Conservation (phyloP, 2,113 vertebrate species). For the Anoplopoma fimbria region DNA sequence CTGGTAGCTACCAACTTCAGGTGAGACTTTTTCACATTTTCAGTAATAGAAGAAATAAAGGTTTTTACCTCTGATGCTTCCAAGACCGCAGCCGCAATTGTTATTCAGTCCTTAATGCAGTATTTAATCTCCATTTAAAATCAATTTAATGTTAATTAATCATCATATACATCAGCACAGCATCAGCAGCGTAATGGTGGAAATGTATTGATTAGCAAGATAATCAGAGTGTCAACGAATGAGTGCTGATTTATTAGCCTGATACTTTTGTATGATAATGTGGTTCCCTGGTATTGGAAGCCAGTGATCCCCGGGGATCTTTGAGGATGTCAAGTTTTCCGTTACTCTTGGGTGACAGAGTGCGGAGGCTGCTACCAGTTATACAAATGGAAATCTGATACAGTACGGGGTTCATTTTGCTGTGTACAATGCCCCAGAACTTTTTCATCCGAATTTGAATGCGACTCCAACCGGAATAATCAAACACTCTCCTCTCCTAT, state of each 20-base stretch:
- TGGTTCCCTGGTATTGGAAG: background rate
- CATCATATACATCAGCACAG: constrained; percentile 41
- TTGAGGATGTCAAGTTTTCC: constrained; percentile 10
- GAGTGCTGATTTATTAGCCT: constrained; percentile 54
- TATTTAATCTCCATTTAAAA: constrained; percentile 73
- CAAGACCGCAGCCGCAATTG: constrained; percentile 31
- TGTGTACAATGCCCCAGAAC: constrained; percentile 24
- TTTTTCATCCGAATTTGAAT: constrained; percentile 52
- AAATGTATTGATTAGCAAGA: constrained; percentile 60
- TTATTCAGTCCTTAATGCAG: constrained; percentile 57
- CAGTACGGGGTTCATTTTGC: constrained; percentile 26
- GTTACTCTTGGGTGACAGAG: constrained; percentile 24
- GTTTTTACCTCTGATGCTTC: constrained; percentile 21
- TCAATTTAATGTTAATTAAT: constrained; percentile 64
- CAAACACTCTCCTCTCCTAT: constrained; percentile 32
- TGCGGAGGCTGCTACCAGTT: constrained; percentile 8
- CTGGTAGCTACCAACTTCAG: constrained; percentile 3
- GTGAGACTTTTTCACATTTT: constrained; percentile 19
- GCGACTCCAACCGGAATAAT: constrained; percentile 43
- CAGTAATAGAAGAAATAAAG: background rate
- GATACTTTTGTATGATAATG: constrained; percentile 39
- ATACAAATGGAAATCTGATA: constrained; percentile 60
- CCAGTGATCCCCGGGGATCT: constrained; percentile 20
- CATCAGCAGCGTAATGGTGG: constrained; percentile 36
- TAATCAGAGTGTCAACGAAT: constrained; percentile 53